Evolutionary conservation across 2,888 invertebrate species (phyloP).

Genomic region (Hofmannophila pseudospretella): DNA sequence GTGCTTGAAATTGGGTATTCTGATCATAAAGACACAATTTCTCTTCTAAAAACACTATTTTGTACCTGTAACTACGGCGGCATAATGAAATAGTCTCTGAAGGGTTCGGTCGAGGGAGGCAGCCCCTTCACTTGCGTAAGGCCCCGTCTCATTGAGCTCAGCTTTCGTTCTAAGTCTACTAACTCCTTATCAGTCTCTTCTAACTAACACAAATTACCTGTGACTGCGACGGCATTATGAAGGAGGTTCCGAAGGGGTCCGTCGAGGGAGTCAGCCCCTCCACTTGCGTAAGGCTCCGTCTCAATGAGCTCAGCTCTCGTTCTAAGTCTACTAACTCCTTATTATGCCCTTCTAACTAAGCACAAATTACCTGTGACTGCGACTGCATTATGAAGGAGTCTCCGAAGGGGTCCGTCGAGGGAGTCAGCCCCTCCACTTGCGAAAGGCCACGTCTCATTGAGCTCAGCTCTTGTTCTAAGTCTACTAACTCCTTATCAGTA

Average conservation of each 20-base stretch:
- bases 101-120: slow-evolving; percentile 80
- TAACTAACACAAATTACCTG: slow-evolving; percentile 32
- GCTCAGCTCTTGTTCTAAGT: slow-evolving; percentile 91
- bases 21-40: too few species aligned
- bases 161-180: slow-evolving; percentile 91
- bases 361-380: slow-evolving; percentile 43
- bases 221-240: slow-evolving; percentile 47
- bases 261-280: slow-evolving; percentile 87
- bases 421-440: slow-evolving; percentile 91
- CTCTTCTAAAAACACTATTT: neutral
- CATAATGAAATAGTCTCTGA: slow-evolving; percentile 64
- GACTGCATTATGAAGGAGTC: slow-evolving; percentile 59
- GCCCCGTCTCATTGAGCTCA: slow-evolving; percentile 90
- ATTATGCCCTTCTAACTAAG: too few species aligned
- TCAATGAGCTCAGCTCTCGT: slow-evolving; percentile 89
- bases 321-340: too few species aligned
- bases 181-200: too few species aligned
- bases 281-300: slow-evolving; percentile 92
- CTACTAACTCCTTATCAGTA: too few species aligned
- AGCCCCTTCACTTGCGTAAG: slow-evolving; percentile 93
- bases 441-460: slow-evolving; percentile 91
- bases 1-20: too few species aligned
- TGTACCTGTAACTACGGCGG: slow-evolving; percentile 54
- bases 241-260: slow-evolving; percentile 69
- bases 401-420: slow-evolving; percentile 75